These are phyloP conservation scores for Dendronephthya gigantea DNA, from an alignment of 64 coral and sea anemone genomes.

Conservation along the genomic window DNA sequence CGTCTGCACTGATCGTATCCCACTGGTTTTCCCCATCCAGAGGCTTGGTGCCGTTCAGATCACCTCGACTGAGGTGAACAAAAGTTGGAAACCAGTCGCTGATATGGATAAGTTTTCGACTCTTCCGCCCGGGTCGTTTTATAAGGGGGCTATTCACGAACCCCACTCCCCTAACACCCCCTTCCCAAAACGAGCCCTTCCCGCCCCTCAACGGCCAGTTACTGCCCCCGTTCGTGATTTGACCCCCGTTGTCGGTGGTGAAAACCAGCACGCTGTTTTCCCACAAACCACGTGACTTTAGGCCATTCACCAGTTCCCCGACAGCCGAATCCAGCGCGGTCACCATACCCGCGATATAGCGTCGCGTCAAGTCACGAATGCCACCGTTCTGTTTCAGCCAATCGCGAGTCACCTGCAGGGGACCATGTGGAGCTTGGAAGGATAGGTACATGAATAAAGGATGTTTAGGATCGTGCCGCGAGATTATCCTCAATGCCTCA, in stretches of 20 bases:
- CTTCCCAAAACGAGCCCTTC: conserved; percentile 81
- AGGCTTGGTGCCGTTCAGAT: not conserved
- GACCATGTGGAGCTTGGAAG: conserved; percentile 67
- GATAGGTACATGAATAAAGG: conserved; percentile 75
- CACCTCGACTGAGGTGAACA: conserved; percentile 16
- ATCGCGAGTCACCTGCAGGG: conserved; percentile 54
- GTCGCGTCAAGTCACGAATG: conserved; percentile 42
- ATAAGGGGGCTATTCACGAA: conserved; percentile 64
- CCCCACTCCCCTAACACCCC: conserved; percentile 62
- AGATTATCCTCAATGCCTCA: conserved; percentile 53
- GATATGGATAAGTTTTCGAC: conserved; percentile 47
- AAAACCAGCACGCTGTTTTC: conserved; percentile 67
- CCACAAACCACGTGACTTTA: conserved; percentile 61
- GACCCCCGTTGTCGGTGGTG: conserved; percentile 79
- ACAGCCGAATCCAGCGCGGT: conserved; percentile 66
- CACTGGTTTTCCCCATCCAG: not conserved
- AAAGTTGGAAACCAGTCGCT: conserved; percentile 78
- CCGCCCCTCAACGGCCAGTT: conserved; percentile 70
- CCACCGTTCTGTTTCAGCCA: conserved; percentile 42
- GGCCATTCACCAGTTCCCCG: conserved; percentile 50
- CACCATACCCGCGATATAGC: conserved; percentile 72
- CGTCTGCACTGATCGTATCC: not conserved
- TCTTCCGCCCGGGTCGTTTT: conserved; percentile 40
- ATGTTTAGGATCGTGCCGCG: conserved; percentile 35
- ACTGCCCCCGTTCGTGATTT: conserved; percentile 54